Base-by-base conservation (phyloP, 1,140 invertebrate genomes). In the Palaemon carinicauda region DNA sequence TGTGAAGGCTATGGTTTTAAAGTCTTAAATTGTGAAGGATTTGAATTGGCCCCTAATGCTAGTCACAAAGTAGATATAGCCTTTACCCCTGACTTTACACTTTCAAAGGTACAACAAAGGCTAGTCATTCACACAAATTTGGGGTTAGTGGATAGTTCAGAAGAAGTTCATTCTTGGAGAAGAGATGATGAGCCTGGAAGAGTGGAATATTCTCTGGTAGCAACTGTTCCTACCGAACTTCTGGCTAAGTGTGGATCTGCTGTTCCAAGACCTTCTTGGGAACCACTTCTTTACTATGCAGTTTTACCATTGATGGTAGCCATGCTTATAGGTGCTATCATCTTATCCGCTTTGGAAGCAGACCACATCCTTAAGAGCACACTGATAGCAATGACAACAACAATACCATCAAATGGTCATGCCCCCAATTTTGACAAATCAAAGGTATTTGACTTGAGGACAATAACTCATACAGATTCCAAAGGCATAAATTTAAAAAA, bases 11-110 rank as follows among this genome's bases (percentile, higher is more conserved):
- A 96, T 91, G 97, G 97, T 14, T 98, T 97, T 90, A 94, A 94
- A 90, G 94, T 98, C 24, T 91, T 97, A 27, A 95, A 98, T 90
- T 98, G 98, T 92, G 92, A 93, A 31, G 94, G 95, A 14, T 97
- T 98, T 91, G 92, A 94, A 56, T 92, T 99, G 53, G 92, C 92
- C 80, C 96, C 97, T 19, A 98, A 98, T 91, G 94, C 94, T 14
- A 96, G 95, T n/a, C 94, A 93, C 89, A 95, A 95, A 91, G 94
- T 99, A 41, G 96, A 98, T 90, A 96, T 99, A 89, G 95, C 96
- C 80, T 98, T 98, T 91, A 96, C 96, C 0, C 96, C 98, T 10
- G 98, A 99, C 92, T 98, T 98, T 90, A 97, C 97, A 4, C 92
- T 98, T 83, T 94, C 96, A 0, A 93, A 95, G 83, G 94, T 97